Conservation (phyloP, 2,888 invertebrate genomes). For the Hydrotaea cyrtoneurina region DNA sequence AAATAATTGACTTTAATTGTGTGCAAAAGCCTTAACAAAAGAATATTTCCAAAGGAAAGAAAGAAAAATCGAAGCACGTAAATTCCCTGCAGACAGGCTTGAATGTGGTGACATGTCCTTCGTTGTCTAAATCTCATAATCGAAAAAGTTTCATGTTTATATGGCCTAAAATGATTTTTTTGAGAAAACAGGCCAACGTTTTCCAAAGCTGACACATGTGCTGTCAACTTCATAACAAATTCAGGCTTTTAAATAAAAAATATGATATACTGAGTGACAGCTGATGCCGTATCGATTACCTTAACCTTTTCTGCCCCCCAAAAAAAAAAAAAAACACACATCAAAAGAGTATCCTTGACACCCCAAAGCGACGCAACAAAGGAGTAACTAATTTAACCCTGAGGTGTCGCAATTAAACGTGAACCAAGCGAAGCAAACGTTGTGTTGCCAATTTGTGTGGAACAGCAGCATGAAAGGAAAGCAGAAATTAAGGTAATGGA, state of each 20-base stretch:
- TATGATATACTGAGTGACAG: not conserved
- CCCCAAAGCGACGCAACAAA: not conserved
- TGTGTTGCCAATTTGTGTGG: not conserved
- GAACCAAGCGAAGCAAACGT: not conserved
- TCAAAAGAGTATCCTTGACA: not conserved
- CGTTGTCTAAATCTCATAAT: not conserved
- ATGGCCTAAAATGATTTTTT: not conserved
- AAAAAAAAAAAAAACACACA: not conserved
- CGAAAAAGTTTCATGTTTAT: not conserved
- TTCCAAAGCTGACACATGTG: too few relatives aligned
- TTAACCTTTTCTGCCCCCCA: not conserved
- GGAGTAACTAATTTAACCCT: not conserved
- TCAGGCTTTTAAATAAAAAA: too few relatives aligned
- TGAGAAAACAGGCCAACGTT: too few relatives aligned
- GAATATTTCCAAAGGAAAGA: not conserved
- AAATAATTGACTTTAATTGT: not conserved
- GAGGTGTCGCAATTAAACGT: slow-evolving; percentile 2
- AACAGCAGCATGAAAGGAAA: not conserved
- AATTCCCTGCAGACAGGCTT: not conserved
- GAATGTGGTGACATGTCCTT: not conserved
- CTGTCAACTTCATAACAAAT: too few relatives aligned
- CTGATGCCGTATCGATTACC: not conserved
- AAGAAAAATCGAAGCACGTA: not conserved
- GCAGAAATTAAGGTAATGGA: not conserved
- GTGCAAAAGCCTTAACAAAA: not conserved